Evolutionary conservation across 2,113 vertebrate species (phyloP), one percentile per base, ranked within the genome.

Genomic region (Paramisgurnus dabryanus): DNA sequence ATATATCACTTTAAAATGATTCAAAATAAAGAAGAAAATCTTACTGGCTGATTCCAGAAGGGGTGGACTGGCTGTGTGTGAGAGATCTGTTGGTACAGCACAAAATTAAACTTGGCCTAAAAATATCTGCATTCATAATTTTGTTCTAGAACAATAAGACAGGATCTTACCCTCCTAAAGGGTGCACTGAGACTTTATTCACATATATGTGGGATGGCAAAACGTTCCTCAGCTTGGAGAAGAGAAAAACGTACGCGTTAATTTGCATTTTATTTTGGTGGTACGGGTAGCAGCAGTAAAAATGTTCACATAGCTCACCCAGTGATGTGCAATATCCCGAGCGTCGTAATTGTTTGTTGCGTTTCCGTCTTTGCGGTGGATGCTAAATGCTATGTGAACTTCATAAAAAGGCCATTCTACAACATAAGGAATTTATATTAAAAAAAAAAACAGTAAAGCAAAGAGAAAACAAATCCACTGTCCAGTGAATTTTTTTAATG

Each of bases 341-440:
- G 87, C 91, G 1, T 17, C 83, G 76, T 85, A 75, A 18, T 8
- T 6, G 40, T 88, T 84, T 0, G 79, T 88, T 72, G 60, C 67
- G 49, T 86, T 81, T n/a, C 75, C 78, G 4, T 89, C 83, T 0
- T 3, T 2, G 13, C 82, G 40, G 2, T 45, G 6, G 63, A 93
- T 90, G 12, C 0, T 0, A 67, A 92, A 69, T 2, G 12, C 64
- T 61, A 91, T 13, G 34, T 41, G 82, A 15, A 92, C 80, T 70
- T 88, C 75, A 34, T 89, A 93, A 40, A 72, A 11, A 53, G 90
- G 88, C 91, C 92, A 93, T 17, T 66, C 92, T 92, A 80, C 5
- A 83, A 82, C 27, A 58, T 63, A 6, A 63, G 43, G 50, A 79
- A 8, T 78, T 50, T 69, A 10, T 50, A 18, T 71, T 5, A 18